A percentile compares a stretch with the other conserved stretches of the same genome.
These are phyloP conservation scores for Polyodon spathula DNA, from an alignment of 2,113 vertebrate species.

Conservation along the genomic window DNA sequence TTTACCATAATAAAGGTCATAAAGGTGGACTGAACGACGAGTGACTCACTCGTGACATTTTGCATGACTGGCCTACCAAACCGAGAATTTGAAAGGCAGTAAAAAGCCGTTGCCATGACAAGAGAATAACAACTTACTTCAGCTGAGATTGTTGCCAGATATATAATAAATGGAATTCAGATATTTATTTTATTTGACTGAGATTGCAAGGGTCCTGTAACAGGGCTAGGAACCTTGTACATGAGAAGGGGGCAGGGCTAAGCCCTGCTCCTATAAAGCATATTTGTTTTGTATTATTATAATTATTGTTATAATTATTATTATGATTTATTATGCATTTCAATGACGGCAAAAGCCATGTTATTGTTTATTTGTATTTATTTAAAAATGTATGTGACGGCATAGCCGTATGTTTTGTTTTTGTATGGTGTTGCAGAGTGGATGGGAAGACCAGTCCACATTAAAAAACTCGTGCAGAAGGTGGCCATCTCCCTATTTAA, in stretches of 20 bases:
- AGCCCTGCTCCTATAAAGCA: too few relatives aligned
- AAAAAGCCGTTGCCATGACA: not conserved
- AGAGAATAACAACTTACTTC: not conserved
- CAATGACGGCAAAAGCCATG: not conserved
- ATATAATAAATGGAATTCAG: not conserved
- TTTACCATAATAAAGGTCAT: not conserved
- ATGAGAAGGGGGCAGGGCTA: too few relatives aligned
- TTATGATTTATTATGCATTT: not conserved
- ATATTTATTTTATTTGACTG: not conserved
- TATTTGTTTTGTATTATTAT: not conserved
- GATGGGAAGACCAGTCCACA: too few relatives aligned
- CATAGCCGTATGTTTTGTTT: too few relatives aligned
- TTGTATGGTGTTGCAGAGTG: too few relatives aligned
- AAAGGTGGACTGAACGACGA: not conserved
- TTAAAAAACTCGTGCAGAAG: too few relatives aligned
- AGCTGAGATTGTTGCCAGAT: not conserved
- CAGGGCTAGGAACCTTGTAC: too few relatives aligned
- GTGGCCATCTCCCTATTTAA: too few relatives aligned
- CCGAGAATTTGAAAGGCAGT: not conserved
- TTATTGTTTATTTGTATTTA: too few relatives aligned
- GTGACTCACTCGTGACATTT: not conserved
- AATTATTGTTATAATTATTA: not conserved
- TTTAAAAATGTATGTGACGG: too few relatives aligned
- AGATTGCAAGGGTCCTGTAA: too few relatives aligned
- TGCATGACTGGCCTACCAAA: not conserved